These are phyloP conservation scores for Arremon aurantiirostris DNA, from an alignment of 2,797 vertebrate genomes.

Conservation along the genomic window DNA sequence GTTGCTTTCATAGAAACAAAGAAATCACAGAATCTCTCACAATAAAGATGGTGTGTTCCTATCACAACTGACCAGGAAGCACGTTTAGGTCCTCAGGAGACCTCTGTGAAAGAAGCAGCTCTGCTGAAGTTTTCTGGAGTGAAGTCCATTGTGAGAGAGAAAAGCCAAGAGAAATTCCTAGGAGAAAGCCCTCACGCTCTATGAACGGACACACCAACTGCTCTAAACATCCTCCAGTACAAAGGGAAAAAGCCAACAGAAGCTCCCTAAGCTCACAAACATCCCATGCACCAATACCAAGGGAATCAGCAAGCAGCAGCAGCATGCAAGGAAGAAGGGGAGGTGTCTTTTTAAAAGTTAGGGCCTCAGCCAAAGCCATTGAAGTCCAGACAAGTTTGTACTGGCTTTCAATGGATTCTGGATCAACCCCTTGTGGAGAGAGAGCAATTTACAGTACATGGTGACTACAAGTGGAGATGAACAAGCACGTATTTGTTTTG, in stretches of 20 bases:
- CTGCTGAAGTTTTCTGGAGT: neutral
- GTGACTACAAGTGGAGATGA: slow-evolving; percentile 36
- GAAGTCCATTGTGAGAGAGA: neutral
- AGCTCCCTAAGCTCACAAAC: neutral
- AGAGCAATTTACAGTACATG: neutral
- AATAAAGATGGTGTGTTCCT: neutral
- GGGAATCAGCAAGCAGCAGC: slow-evolving; percentile 32
- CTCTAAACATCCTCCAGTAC: neutral
- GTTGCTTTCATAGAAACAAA: neutral
- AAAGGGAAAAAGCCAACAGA: neutral
- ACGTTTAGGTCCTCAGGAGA: neutral
- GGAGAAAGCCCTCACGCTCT: neutral
- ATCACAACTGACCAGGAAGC: neutral
- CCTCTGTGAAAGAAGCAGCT: neutral
- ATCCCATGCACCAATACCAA: slow-evolving; percentile 23
- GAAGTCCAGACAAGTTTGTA: slow-evolving; percentile 31
- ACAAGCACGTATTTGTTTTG: neutral
- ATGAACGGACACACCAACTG: neutral
- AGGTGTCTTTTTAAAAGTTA: neutral
- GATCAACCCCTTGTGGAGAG: neutral
- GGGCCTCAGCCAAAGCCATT: slow-evolving; percentile 34
- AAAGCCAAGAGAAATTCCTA: neutral
- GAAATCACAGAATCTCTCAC: neutral
- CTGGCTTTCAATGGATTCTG: slow-evolving; percentile 52
- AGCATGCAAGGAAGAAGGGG: slow-evolving; percentile 50